Evolutionary conservation across 2,797 vertebrate species (phyloP).

Genomic region (Botia almorhae): DNA sequence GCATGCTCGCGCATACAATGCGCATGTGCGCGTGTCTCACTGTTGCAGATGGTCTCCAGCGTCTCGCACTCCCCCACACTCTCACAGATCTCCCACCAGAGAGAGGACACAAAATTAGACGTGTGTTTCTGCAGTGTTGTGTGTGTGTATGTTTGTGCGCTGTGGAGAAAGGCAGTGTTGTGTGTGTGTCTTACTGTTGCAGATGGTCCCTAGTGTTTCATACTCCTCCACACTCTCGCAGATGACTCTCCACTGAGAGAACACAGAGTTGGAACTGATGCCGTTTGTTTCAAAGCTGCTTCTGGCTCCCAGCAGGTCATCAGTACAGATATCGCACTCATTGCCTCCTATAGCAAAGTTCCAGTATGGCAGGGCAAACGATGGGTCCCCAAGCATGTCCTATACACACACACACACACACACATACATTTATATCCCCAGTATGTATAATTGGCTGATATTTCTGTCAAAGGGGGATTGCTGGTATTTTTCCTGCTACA

Average conservation of each 20-base stretch:
- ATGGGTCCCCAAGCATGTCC: slow-evolving; percentile 88
- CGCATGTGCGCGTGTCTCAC: slow-evolving; percentile 25
- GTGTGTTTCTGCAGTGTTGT: slow-evolving; percentile 22
- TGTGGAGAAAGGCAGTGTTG: slow-evolving; percentile 12
- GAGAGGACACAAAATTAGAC: slow-evolving; percentile 89
- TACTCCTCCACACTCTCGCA: slow-evolving; percentile 92
- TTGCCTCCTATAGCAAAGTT: slow-evolving; percentile 94
- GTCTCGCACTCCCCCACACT: slow-evolving; percentile 89
- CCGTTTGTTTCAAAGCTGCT: slow-evolving; percentile 85
- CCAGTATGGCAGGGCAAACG: slow-evolving; percentile 94
- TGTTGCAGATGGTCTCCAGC: slow-evolving; percentile 88
- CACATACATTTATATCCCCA: slow-evolving; percentile 64
- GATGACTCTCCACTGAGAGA: slow-evolving; percentile 91
- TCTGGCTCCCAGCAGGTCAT: slow-evolving; percentile 91
- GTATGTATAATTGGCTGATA: neutral
- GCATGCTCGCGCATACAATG: slow-evolving; percentile 18
- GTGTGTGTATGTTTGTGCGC: slow-evolving; percentile 66
- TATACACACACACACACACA: slow-evolving; percentile 59
- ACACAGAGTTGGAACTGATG: slow-evolving; percentile 90
- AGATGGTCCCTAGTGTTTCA: slow-evolving; percentile 90
- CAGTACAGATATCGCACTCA: slow-evolving; percentile 90
- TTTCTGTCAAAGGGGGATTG: slow-evolving; percentile 3
- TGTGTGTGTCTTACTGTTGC: slow-evolving; percentile 87
- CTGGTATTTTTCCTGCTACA: slow-evolving; percentile 13
- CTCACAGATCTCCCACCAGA: slow-evolving; percentile 90